These are phyloP conservation scores for Rapana venosa DNA, from an alignment of 2,888 invertebrate genomes.

Conservation along the genomic window DNA sequence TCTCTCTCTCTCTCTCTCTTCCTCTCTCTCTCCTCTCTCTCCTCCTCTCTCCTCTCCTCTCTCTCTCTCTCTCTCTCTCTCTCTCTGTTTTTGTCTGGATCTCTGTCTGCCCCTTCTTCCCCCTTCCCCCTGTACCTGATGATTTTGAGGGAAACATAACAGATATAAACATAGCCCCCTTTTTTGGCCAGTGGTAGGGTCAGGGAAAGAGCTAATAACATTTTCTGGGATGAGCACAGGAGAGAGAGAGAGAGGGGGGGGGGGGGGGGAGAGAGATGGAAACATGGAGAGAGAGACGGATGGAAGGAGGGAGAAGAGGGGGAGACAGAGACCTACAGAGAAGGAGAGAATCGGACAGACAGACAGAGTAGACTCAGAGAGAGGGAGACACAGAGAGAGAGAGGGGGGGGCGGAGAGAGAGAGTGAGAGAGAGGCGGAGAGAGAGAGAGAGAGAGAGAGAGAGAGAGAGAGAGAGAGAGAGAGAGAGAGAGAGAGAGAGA, in stretches of 20 bases:
- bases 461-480: too few relatives aligned
- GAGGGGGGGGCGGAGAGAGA: background rate
- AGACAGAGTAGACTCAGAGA: conserved; percentile 9
- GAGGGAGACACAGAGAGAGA: background rate
- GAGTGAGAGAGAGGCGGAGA: background rate
- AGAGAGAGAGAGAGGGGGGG: background rate
- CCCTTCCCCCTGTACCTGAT: too few relatives aligned
- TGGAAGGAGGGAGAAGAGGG: background rate
- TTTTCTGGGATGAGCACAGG: background rate
- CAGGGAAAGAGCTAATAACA: too few relatives aligned
- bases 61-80: too few relatives aligned
- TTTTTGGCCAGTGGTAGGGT: too few relatives aligned
- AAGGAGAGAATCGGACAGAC: background rate
- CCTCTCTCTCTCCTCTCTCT: too few relatives aligned
- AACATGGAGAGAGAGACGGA: background rate
- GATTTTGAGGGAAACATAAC: too few relatives aligned
- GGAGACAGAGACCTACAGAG: background rate
- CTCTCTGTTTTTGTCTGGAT: too few relatives aligned
- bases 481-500: background rate
- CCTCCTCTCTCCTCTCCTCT: too few relatives aligned
- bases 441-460: background rate
- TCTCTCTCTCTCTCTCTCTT: too few relatives aligned
- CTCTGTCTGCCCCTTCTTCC: too few relatives aligned
- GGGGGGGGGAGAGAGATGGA: background rate
- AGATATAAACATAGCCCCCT: too few relatives aligned